Evolutionary conservation across 2,888 invertebrate species (phyloP).

Genomic region (Hypercompe scribonia): DNA sequence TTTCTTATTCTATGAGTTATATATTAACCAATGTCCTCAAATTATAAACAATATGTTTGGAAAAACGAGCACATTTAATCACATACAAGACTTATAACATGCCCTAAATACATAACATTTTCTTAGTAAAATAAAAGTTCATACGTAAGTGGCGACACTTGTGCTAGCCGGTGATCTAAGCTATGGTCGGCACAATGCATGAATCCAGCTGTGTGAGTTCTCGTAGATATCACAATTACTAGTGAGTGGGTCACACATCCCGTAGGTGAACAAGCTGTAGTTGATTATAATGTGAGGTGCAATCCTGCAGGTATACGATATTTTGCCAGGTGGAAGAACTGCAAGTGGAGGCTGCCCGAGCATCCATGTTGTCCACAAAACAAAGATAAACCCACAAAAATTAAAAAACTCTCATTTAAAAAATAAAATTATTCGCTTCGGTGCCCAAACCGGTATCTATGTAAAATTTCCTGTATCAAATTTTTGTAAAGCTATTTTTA

Average conservation of each 20-base stretch:
- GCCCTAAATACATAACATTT: slow-evolving; percentile 37
- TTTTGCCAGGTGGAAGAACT: slow-evolving; percentile 95
- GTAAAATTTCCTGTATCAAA: slow-evolving; percentile 79
- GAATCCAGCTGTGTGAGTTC: slow-evolving; percentile 49
- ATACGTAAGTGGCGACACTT: slow-evolving; percentile 38
- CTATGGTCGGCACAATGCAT: slow-evolving; percentile 65
- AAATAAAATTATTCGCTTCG: slow-evolving; percentile 80
- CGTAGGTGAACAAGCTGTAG: slow-evolving; percentile 81
- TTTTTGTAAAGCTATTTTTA: slow-evolving; percentile 85
- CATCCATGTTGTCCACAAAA: slow-evolving; percentile 88
- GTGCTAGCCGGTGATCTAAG: slow-evolving; percentile 11
- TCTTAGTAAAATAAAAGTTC: slow-evolving; percentile 25
- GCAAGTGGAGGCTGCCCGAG: slow-evolving; percentile 91
- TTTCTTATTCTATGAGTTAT: slow-evolving; percentile 46
- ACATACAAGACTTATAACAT: slow-evolving; percentile 32
- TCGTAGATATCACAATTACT: slow-evolving; percentile 60
- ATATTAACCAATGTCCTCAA: slow-evolving; percentile 32
- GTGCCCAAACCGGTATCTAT: slow-evolving; percentile 77
- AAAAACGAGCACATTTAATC: slow-evolving; percentile 42
- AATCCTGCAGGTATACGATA: slow-evolving; percentile 91
- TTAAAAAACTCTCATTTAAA: slow-evolving; percentile 83
- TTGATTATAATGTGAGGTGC: slow-evolving; percentile 86
- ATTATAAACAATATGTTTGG: slow-evolving; percentile 38
- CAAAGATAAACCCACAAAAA: slow-evolving; percentile 85
- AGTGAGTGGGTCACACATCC: slow-evolving; percentile 37